phyloP scores from a whole-genome alignment of 2,797 vertebrate genomes.

The Natrix natrix region DNA sequence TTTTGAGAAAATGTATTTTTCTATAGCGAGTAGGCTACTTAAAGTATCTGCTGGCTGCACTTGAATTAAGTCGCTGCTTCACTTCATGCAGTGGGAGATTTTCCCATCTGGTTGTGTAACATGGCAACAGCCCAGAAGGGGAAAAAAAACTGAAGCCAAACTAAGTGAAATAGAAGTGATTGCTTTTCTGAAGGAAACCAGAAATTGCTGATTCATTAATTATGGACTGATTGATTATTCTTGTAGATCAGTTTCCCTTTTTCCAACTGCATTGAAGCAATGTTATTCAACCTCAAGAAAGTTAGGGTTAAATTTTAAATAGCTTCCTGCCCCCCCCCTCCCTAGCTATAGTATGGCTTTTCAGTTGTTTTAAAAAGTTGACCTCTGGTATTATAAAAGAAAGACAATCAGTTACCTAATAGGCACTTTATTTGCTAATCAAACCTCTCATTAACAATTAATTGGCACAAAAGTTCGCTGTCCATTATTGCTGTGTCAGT shows the following conservation, averaged over 20 bases:
- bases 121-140: background rate
- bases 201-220: slow-evolving; percentile 4
- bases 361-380: slow-evolving; percentile 48
- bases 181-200: slow-evolving; percentile 2
- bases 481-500: slow-evolving; percentile 84
- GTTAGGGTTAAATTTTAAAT: slow-evolving; percentile 52
- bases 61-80: background rate
- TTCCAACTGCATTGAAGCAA: slow-evolving; percentile 27
- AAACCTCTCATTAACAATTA: slow-evolving; percentile 96
- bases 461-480: slow-evolving; percentile 89
- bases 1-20: background rate
- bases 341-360: slow-evolving; percentile 36
- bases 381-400: slow-evolving; percentile 74
- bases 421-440: slow-evolving; percentile 85
- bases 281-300: slow-evolving; percentile 57
- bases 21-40: background rate
- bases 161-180: background rate
- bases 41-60: background rate
- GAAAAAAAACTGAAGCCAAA: background rate
- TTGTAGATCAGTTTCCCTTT: slow-evolving; percentile 6
- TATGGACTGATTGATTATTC: background rate
- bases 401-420: slow-evolving; percentile 87
- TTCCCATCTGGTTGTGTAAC: background rate
- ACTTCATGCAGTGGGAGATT: background rate
- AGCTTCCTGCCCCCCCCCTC: background rate